These are phyloP conservation scores for Podiceps cristatus DNA, from an alignment of 2,113 vertebrate genomes.

Conservation along the genomic window DNA sequence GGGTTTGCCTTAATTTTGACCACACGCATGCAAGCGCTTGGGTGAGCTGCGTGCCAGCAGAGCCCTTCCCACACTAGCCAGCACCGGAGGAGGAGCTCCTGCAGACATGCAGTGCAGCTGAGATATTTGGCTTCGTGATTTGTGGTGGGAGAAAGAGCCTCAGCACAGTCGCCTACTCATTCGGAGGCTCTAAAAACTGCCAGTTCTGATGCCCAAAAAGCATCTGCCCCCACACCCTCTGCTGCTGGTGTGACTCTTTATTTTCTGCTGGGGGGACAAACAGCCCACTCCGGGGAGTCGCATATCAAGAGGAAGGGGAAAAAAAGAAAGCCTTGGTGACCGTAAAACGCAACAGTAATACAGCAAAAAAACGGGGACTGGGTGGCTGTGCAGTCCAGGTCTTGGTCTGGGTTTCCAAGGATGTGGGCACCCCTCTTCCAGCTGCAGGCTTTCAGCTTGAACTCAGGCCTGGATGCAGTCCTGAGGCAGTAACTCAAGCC, in stretches of 20 bases:
- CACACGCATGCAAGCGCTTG: background rate
- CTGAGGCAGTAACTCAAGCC: background rate
- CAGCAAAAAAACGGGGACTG: background rate
- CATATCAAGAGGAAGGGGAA: background rate
- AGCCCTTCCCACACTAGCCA: slow-evolving; percentile 33
- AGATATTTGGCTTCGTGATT: slow-evolving; percentile 67
- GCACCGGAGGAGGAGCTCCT: slow-evolving; percentile 19
- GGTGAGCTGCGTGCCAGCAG: slow-evolving; percentile 25
- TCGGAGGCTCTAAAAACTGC: slow-evolving; percentile 72
- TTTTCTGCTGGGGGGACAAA: slow-evolving; percentile 58
- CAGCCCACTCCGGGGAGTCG: background rate
- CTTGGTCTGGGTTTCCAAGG: background rate
- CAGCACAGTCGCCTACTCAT: slow-evolving; percentile 69
- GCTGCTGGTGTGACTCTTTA: slow-evolving; percentile 61
- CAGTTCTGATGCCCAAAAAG: slow-evolving; percentile 71
- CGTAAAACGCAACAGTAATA: background rate
- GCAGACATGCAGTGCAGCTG: slow-evolving; percentile 21
- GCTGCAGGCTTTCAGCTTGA: background rate
- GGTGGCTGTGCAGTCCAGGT: background rate
- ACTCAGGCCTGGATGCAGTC: background rate
- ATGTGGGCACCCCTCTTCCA: background rate
- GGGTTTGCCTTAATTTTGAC: slow-evolving; percentile 1
- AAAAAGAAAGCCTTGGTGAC: background rate
- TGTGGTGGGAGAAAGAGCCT: slow-evolving; percentile 72
- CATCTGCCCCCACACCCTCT: slow-evolving; percentile 72